Evolutionary conservation across 2,888 invertebrate species (phyloP).

Genomic region (Gandaritis pyraliata): DNA sequence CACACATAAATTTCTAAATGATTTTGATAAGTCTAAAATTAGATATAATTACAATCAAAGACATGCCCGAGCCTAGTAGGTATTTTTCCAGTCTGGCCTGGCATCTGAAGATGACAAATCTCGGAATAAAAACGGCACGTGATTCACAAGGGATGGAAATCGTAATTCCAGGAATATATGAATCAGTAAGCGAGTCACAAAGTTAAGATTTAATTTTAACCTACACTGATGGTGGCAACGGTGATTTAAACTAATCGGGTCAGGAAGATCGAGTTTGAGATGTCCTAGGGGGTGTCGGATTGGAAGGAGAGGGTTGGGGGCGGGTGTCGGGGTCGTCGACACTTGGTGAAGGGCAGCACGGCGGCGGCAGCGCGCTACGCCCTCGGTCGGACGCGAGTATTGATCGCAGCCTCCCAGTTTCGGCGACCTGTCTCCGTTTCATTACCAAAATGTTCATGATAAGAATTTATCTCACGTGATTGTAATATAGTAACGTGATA

Average conservation of each 20-base stretch:
- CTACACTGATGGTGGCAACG: slow-evolving; percentile 35
- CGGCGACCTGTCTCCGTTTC: slow-evolving; percentile 47
- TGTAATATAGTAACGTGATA: slow-evolving; percentile 23
- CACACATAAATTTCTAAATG: too few relatives aligned
- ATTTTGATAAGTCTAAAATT: too few relatives aligned
- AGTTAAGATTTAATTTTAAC: slow-evolving; percentile 5
- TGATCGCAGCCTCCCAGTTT: slow-evolving; percentile 75
- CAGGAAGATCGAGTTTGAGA: slow-evolving; percentile 66
- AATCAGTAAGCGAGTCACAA: slow-evolving; percentile 38
- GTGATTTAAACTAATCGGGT: slow-evolving; percentile 67
- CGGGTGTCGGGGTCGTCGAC: slow-evolving; percentile 76
- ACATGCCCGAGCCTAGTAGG: neutral
- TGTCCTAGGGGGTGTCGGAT: slow-evolving; percentile 60
- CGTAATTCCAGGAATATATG: slow-evolving; percentile 30
- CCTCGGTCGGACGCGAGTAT: slow-evolving; percentile 59
- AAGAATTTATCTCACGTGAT: slow-evolving; percentile 20
- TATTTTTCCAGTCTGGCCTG: neutral
- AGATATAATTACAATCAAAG: too few relatives aligned
- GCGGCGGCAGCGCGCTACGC: slow-evolving; percentile 49
- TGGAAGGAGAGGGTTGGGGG: slow-evolving; percentile 50
- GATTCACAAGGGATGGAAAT: slow-evolving; percentile 22
- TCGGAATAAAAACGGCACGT: slow-evolving; percentile 3
- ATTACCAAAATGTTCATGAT: slow-evolving; percentile 41
- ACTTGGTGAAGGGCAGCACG: slow-evolving; percentile 78
- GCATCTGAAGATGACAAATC: slow-evolving; percentile 16